A percentile compares a stretch with the other conserved stretches of the same genome.
phyloP scores from a whole-genome alignment of 2,888 invertebrate genomes.

The Pheosia tremula region DNA sequence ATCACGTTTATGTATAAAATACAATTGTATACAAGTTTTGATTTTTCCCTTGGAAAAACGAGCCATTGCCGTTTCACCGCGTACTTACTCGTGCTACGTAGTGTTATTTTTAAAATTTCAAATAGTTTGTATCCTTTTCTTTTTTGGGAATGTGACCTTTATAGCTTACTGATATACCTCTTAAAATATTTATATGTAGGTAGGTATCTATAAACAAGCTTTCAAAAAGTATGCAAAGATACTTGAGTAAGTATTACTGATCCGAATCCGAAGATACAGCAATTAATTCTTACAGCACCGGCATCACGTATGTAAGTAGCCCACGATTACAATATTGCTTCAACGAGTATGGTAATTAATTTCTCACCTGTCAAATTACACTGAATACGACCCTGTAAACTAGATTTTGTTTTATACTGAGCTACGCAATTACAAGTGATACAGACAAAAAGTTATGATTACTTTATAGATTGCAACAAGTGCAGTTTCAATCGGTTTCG shows the following conservation, averaged over 20 bases:
- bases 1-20: too few relatives aligned
- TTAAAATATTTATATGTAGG: neutral
- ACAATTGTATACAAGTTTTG: too few relatives aligned
- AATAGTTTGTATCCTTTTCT: too few relatives aligned
- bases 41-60: too few relatives aligned
- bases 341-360: constrained; percentile 26
- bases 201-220: neutral
- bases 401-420: constrained; percentile 26
- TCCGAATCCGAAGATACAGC: neutral
- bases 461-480: constrained; percentile 22
- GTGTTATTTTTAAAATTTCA: too few relatives aligned
- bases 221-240: neutral
- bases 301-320: constrained; percentile 5
- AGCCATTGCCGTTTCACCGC: too few relatives aligned
- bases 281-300: constrained; percentile 2
- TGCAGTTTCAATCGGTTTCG: constrained; percentile 38
- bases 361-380: constrained; percentile 30
- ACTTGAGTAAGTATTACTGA: constrained; percentile 3
- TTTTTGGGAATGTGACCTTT: too few relatives aligned
- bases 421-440: constrained; percentile 20
- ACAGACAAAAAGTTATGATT: constrained; percentile 12
- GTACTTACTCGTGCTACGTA: too few relatives aligned
- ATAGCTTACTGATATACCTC: neutral
- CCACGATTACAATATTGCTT: constrained; percentile 3
- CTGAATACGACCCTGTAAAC: constrained; percentile 20